A percentile compares a stretch with the other conserved stretches of the same genome.
phyloP scores from a whole-genome alignment of 1,140 invertebrate genomes.

The Paralvinella palmiformis region DNA sequence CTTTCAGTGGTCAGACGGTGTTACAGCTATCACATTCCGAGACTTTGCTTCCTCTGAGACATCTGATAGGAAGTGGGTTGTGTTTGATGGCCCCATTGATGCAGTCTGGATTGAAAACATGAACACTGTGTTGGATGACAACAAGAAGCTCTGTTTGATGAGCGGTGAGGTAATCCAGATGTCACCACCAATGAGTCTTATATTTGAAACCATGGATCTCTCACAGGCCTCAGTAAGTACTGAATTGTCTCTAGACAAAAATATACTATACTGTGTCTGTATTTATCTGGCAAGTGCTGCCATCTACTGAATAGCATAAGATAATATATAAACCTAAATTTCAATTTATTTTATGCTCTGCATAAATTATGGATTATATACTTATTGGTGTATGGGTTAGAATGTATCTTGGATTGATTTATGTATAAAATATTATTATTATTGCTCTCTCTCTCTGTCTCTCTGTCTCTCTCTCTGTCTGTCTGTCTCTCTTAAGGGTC shows the following conservation, averaged over 20 bases:
- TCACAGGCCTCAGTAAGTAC: conserved; percentile 56
- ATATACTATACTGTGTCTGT: too few relatives aligned
- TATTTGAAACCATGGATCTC: conserved; percentile 52
- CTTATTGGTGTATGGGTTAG: too few relatives aligned
- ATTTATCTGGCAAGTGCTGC: too few relatives aligned
- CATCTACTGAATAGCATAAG: too few relatives aligned
- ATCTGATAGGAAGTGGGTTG: conserved; percentile 50
- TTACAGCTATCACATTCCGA: conserved; percentile 54
- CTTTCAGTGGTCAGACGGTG: conserved; percentile 53
- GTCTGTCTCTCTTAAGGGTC: too few relatives aligned
- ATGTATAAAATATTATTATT: too few relatives aligned
- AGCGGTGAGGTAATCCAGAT: conserved; percentile 54
- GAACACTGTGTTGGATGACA: conserved; percentile 54
- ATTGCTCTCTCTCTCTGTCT: too few relatives aligned
- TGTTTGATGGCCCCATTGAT: conserved; percentile 53
- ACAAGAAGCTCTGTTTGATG: conserved; percentile 53
- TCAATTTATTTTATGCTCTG: too few relatives aligned
- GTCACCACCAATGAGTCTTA: conserved; percentile 49
- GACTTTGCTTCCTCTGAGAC: conserved; percentile 48
- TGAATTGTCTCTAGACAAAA: background rate
- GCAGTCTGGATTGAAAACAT: conserved; percentile 53
- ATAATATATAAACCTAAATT: too few relatives aligned
- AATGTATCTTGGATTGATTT: too few relatives aligned
- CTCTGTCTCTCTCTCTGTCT: too few relatives aligned
- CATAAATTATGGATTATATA: too few relatives aligned